Percentiles rank a stretch among this genome's conserved stretches.
Conservation (phyloP, 2,113 vertebrate species). For the Bubo bubo region DNA sequence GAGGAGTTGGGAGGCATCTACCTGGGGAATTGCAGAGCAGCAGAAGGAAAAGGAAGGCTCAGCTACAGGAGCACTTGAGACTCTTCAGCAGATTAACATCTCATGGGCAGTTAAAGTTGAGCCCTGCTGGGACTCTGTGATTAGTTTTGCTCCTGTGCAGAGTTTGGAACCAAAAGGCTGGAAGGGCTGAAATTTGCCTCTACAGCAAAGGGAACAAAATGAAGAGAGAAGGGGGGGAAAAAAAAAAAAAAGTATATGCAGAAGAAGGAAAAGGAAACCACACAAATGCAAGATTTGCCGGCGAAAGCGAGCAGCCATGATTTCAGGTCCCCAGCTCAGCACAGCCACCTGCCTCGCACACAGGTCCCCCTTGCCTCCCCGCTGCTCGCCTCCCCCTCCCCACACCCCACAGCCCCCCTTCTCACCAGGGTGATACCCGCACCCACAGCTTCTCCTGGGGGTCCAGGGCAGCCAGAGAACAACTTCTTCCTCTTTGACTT, state of each 20-base stretch:
- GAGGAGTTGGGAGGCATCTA: background rate
- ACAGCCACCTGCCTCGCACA: background rate
- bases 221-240: background rate
- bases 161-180: background rate
- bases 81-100: conserved; percentile 40
- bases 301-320: conserved; percentile 15
- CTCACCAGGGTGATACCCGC: background rate
- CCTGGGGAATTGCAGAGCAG: background rate
- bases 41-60: background rate
- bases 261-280: conserved; percentile 64
- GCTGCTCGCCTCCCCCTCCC: background rate
- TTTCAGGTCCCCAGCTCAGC: background rate
- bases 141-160: conserved; percentile 2
- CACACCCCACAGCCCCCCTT: rapidly evolving
- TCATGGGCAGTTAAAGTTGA: conserved; percentile 2
- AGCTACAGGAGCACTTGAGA: conserved; percentile 19
- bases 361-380: background rate
- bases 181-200: conserved; percentile 13
- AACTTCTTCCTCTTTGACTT: background rate
- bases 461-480: background rate
- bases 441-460: background rate
- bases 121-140: background rate
- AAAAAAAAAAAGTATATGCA: background rate
- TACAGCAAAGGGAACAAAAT: background rate
- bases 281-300: conserved; percentile 22